Base-by-base conservation (phyloP, 2,888 invertebrate genomes). In the Apotomis turbidana region DNA sequence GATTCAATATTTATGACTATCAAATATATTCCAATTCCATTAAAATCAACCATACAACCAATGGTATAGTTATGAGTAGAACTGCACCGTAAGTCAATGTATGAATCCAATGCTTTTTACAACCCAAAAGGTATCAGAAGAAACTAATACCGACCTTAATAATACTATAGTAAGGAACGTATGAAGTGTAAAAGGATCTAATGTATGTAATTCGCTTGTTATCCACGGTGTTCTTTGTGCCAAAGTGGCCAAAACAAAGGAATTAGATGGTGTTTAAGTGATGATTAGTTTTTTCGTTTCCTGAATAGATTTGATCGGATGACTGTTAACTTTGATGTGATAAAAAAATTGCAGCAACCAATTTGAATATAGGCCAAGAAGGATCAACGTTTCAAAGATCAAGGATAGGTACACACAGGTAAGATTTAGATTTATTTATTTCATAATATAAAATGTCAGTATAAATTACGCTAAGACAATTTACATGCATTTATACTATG, bases 201-300 rank as follows among this genome's bases (percentile, higher is more conserved):
- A 49, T 36, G 5, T 44, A 15, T 57, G 52, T 72, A 68, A 72
- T 72, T 63, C 44, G 44, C 62, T 38, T 69, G 46, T 61, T 46
- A 38, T 61, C 27, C 38, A 66, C n/a, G 15, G 68, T 52, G 13
- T 59, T 68, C 62, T 58, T 66, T 72, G 61, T 68, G 72, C 63
- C 38, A 57, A 51, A 58, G 57, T 72, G n/a, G 58, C 59, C 68
- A 59, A 70, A 75, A 75, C 74, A 75, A 75, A 75, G 73, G 70
- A 64, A 66, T 73, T 75, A 73, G 73, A 67, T 68, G 68, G 70
- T 68, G 74, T 73, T 74, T 71, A 67, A 60, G 73, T 70, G 60
- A 73, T 73, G 68, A 60, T 70, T 69, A 67, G 63, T 15, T 70
- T 74, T 68, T 73, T 59, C n/a, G 52, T 52, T 74, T 73, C 68